Base-by-base conservation (phyloP, 2,888 invertebrate genomes). In the Seira ritae region DNA sequence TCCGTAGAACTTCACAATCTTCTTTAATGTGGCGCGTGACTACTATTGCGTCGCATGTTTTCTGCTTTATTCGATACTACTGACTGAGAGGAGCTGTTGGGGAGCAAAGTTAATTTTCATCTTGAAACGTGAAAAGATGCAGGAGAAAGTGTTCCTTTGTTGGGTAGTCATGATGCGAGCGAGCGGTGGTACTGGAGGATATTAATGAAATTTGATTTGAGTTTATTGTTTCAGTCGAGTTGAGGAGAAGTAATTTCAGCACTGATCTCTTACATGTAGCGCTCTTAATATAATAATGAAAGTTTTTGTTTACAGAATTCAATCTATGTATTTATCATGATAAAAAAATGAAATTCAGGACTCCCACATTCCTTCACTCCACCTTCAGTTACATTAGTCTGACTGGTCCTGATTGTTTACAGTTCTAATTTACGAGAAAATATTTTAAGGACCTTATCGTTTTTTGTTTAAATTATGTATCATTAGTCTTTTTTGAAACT, bases 191-290 rank as follows among this genome's bases (percentile, higher is more conserved):
- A 50, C 2, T n/a, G 50, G 50, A 50, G 12, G 12, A 50, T 50
- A 50, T 50, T 50, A 50, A 50, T 50, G 50, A 50, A 50, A 50
- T 50, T 50, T 50, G 50, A 50, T 50, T 50, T 50, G 50, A 50
- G 50, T 50, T n/a, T n/a, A 50, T n/a, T 50, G 50, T 50, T 15
- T 15, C 50, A 50, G 2, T 31, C 2, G 15, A 50, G 2, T 15
- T 50, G 15, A n/a, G 50, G 42, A 42, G 42, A 8, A 50, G 2
- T 50, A 31, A 31, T 31, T 31, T 2, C 50, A 50, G 31, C 50
- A 50, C 50, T 50, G 50, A 50, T 50, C 50, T 50, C 31, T 50
- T 15, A 50, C 50, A 50, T 50, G 50, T 2, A 31, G 50, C 15
- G 50, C 50, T 50, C 15, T 50, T 50, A 50, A 50, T 50, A 50